Evolutionary conservation across 2,113 vertebrate species (phyloP), one percentile per base, ranked within the genome.

Genomic region (Dipodomys ordii): DNA sequence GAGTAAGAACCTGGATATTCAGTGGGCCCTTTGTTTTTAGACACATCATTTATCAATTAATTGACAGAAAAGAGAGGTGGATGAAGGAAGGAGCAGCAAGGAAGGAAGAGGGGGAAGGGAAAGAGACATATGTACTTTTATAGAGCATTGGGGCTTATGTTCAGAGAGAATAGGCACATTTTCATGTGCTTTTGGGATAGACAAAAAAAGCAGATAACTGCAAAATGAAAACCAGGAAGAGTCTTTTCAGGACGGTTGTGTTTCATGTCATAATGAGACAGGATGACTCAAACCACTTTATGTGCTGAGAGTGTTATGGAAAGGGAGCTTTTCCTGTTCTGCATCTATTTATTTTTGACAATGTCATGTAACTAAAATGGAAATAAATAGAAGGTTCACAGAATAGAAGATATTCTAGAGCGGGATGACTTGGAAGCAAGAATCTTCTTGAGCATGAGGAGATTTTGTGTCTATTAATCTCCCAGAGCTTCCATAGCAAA

Each of bases 231-330:
- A 78, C 28, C 9, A 7, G 12, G 20, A 15, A 32, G 18, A 5
- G 9, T 68, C 28, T 92, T 95, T 85, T 88, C 44, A 85, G 71
- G 57, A 94, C 74, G 82, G 46, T 57, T 92, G 23, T 82, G n/a
- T 19, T 81, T 92, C 30, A 39, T 67, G 6, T 88, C 46, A 57
- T 16, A 77, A 53, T 76, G 23, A 80, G 23, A 60, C 64, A 87
- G 25, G 39, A 67, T 74, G 77, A 57, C n/a, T 87, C 68, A 39
- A 92, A 35, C 6, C 27, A 77, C 35, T 69, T 67, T 57, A 10
- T 46, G 9, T 72, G n/a, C 18, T 76, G 82, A 60, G 73, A 83
- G 16, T 32, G 77, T 30, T 60, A 69, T 5, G 64, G 44, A 18
- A 90, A 92, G 62, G 62, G 57, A 46, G 65, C 64, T 81, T 93